These are phyloP conservation scores for Trichonephila inaurata DNA, from an alignment of 1,140 invertebrate genomes.

Conservation along the genomic window DNA sequence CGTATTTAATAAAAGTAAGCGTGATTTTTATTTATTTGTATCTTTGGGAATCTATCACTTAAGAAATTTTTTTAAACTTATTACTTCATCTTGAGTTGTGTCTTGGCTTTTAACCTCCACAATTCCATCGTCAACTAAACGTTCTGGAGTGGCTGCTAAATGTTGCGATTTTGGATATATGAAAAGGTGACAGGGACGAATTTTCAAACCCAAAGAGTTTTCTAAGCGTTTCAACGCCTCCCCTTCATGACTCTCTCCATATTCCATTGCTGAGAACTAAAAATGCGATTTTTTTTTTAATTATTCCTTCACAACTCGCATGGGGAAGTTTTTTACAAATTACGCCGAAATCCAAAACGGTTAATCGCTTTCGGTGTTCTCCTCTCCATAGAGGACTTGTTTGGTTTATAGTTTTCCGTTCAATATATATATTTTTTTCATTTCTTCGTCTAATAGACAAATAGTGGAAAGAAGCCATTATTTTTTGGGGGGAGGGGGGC, in stretches of 20 bases:
- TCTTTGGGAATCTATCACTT: not conserved
- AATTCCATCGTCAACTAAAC: no score
- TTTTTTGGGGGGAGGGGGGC: not conserved
- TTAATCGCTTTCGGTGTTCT: not conserved
- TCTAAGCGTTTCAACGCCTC: not conserved
- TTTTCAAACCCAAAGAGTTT: not conserved
- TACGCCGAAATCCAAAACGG: not conserved
- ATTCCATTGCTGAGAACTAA: not conserved
- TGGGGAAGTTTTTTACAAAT: not conserved
- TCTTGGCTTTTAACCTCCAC: not conserved
- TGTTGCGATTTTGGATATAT: not conserved
- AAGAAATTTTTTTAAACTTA: not conserved
- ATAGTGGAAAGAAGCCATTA: not conserved
- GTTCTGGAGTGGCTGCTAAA: no score
- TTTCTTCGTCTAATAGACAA: not conserved
- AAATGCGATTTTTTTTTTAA: not conserved
- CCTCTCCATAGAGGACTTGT: not conserved
- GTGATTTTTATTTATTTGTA: not conserved
- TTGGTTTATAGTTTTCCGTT: not conserved
- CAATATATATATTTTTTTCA: no score
- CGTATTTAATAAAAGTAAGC: not conserved
- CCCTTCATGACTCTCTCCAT: not conserved
- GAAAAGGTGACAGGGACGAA: not conserved
- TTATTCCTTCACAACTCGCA: not conserved
- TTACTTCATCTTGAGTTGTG: not conserved